Conservation (phyloP, 2,888 invertebrate species). For the Leptinotarsa peninsularis region DNA sequence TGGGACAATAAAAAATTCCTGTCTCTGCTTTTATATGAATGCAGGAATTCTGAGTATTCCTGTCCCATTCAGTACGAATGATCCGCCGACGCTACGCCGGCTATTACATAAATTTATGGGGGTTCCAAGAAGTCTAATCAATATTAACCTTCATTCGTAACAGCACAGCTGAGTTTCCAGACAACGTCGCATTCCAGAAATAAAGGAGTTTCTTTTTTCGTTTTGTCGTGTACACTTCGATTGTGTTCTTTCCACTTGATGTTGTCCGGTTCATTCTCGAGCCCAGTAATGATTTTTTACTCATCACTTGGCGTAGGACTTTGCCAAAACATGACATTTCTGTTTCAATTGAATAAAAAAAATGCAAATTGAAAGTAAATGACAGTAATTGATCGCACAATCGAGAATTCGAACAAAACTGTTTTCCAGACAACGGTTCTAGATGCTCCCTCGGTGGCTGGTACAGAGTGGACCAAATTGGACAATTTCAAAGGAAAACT, state of each 20-base stretch:
- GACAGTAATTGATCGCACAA: too few relatives aligned
- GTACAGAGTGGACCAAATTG: too few relatives aligned
- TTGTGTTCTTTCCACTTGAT: not conserved
- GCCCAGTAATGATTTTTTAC: too few relatives aligned
- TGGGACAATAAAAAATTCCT: not conserved
- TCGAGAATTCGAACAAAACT: too few relatives aligned
- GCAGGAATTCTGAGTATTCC: constrained; percentile 14
- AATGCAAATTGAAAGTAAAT: too few relatives aligned
- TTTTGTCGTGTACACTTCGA: not conserved
- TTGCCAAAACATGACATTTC: too few relatives aligned
- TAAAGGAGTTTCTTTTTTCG: not conserved
- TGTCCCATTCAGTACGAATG: constrained; percentile 18
- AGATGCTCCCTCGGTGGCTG: too few relatives aligned
- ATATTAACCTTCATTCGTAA: constrained; percentile 29
- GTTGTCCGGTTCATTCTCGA: not conserved
- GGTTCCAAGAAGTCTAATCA: constrained; percentile 29
- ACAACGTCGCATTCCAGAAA: not conserved
- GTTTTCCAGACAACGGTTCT: too few relatives aligned
- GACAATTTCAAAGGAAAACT: too few relatives aligned
- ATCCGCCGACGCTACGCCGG: constrained; percentile 18
- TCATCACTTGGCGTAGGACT: too few relatives aligned
- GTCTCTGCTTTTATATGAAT: not conserved
- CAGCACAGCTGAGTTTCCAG: constrained; percentile 25
- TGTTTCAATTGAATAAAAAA: too few relatives aligned
- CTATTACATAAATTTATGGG: constrained; percentile 23